phyloP scores from a whole-genome alignment of 1,140 invertebrate genomes.

The Lethocerus indicus region DNA sequence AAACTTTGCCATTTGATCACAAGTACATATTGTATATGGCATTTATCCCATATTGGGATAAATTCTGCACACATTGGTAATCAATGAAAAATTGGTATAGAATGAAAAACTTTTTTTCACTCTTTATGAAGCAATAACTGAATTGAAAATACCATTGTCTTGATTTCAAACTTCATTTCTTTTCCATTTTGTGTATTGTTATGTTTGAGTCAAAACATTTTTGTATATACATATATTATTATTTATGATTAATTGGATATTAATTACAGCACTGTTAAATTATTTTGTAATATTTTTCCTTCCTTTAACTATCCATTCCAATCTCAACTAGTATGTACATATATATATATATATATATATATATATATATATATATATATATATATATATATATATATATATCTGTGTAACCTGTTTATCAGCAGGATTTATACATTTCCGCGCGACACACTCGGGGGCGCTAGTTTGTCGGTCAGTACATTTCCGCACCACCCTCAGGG shows the following conservation, averaged over 20 bases:
- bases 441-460: too few relatives aligned
- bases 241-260: slow-evolving; percentile 5
- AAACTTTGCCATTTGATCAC: neutral
- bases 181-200: slow-evolving; percentile 5
- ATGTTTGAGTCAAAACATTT: slow-evolving; percentile 4
- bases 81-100: neutral
- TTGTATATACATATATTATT: slow-evolving; percentile 8
- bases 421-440: too few relatives aligned
- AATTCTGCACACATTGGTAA: neutral
- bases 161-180: neutral
- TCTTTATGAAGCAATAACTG: slow-evolving; percentile 10
- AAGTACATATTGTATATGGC: slow-evolving; percentile 3
- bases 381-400: too few relatives aligned
- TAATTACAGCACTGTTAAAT: too few relatives aligned
- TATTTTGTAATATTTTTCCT: too few relatives aligned
- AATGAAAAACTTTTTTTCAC: slow-evolving; percentile 2
- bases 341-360: too few relatives aligned
- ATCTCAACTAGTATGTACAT: too few relatives aligned
- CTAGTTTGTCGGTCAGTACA: too few relatives aligned
- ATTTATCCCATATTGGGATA: slow-evolving; percentile 11
- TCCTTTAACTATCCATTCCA: too few relatives aligned
- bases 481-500: too few relatives aligned
- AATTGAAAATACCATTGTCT: slow-evolving; percentile 2
- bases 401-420: too few relatives aligned
- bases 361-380: too few relatives aligned